These are phyloP conservation scores for Phoebastria nigripes DNA, from an alignment of 2,797 vertebrate genomes.

Conservation along the genomic window DNA sequence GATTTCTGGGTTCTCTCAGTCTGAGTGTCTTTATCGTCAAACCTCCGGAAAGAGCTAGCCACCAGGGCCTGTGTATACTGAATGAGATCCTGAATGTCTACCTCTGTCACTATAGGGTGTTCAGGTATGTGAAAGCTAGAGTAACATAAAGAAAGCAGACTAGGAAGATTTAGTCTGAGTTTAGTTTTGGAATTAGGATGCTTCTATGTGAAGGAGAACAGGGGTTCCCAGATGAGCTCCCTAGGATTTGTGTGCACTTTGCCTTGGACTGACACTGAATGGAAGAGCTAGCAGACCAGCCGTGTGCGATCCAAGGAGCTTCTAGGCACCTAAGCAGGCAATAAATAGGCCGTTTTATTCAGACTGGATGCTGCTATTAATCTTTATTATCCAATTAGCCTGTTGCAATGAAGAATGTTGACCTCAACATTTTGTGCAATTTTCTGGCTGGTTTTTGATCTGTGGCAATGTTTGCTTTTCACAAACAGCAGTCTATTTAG, in stretches of 20 bases:
- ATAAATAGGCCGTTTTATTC: neutral
- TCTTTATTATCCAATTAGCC: neutral
- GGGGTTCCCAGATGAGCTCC: neutral
- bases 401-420: neutral
- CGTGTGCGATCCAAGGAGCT: neutral
- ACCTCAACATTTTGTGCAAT: neutral
- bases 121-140: neutral
- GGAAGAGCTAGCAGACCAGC: neutral
- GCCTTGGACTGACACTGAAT: neutral
- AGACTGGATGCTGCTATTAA: neutral
- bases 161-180: neutral
- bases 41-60: neutral
- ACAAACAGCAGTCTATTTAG: neutral
- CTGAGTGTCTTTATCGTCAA: neutral
- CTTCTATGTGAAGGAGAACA: accelerated
- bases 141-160: neutral
- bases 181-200: neutral
- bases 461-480: neutral
- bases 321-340: neutral
- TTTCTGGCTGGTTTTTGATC: neutral
- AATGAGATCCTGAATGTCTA: neutral
- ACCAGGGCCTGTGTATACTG: neutral
- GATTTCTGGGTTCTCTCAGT: neutral
- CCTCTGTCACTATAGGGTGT: neutral
- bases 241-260: neutral